These are phyloP conservation scores for Corythornis vintsioides DNA, from an alignment of 2,113 vertebrate genomes.

Conservation along the genomic window DNA sequence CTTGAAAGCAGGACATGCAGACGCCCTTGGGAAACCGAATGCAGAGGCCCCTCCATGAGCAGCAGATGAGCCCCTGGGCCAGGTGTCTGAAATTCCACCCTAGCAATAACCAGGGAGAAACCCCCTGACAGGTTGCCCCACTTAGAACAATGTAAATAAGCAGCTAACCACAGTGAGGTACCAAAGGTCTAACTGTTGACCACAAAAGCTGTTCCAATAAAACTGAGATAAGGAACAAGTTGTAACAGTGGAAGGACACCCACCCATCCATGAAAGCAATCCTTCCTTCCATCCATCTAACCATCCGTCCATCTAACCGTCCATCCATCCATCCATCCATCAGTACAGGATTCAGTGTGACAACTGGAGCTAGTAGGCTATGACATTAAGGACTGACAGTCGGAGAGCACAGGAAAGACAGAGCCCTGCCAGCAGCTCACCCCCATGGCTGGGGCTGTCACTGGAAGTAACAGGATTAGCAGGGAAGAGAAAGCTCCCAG, in stretches of 20 bases:
- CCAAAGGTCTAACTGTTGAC: background rate
- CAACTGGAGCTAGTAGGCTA: background rate
- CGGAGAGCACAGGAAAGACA: accelerated
- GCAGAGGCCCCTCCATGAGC: background rate
- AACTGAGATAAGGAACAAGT: background rate
- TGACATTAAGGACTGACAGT: background rate
- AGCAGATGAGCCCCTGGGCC: too few relatives aligned
- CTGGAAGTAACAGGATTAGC: constrained; percentile 15
- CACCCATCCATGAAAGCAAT: background rate
- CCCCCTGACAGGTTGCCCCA: too few relatives aligned
- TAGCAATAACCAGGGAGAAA: background rate
- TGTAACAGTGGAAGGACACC: background rate
- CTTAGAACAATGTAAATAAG: background rate
- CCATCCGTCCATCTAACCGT: background rate
- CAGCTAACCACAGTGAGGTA: background rate
- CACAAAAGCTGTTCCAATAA: background rate
- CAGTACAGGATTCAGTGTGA: background rate
- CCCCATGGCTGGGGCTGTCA: background rate
- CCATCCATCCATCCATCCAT: background rate
- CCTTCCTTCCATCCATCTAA: too few relatives aligned
- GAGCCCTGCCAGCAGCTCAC: background rate
- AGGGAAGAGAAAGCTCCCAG: background rate
- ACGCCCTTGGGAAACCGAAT: background rate
- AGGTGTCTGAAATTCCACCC: background rate
- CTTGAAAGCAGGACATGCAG: background rate